Base-by-base conservation (phyloP, 2,113 vertebrate genomes). In the Seriola rivoliana region DNA sequence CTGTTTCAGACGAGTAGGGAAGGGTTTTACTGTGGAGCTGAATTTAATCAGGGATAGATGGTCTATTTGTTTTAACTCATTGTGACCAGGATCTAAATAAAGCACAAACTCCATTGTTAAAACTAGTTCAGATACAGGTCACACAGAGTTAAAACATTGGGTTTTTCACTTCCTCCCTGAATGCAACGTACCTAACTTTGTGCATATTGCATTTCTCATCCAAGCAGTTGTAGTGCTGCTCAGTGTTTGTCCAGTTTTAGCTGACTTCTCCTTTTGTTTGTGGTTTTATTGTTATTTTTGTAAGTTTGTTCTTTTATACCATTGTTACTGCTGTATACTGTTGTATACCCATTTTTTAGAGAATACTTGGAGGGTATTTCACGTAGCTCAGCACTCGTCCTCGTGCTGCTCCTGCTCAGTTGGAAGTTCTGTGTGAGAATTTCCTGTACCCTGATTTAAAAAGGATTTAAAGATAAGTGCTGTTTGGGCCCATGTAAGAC, bases 161-260 rank as follows among this genome's bases (percentile, higher is more conserved):
- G 4, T 48, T 42, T 29, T 58, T 81, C 38, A 2, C 34, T 36
- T 40, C 82, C 63, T 62, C 63, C 74, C 57, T 75, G 1, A 65
- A 46, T 62, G 62, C 81, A 63, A 89, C 52, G 38, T 77, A 79
- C 69, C 60, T 69, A 86, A 85, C 86, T 85, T 88, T 92, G 93
- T 95, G 95, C 95, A 95, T 95, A 95, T 95, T 95, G 95, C 94
- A 95, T 94, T 87, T 81, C 79, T 85, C 75, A 89, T 73, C 88
- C 85, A 70, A 84, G 92, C 93, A 93, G 92, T 10, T 60, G 91
- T 93, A 88, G 80, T 73, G 52, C 90, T 93, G 91, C 92, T 92
- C 90, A 77, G 89, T 88, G 94, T 90, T 91, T 19, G 87, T 90
- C 88, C 90, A 88, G 84, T 93, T 91, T 88, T 85, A 85, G 78